Conservation (phyloP, 2,888 invertebrate genomes). For the Tenthredo mesomela region DNA sequence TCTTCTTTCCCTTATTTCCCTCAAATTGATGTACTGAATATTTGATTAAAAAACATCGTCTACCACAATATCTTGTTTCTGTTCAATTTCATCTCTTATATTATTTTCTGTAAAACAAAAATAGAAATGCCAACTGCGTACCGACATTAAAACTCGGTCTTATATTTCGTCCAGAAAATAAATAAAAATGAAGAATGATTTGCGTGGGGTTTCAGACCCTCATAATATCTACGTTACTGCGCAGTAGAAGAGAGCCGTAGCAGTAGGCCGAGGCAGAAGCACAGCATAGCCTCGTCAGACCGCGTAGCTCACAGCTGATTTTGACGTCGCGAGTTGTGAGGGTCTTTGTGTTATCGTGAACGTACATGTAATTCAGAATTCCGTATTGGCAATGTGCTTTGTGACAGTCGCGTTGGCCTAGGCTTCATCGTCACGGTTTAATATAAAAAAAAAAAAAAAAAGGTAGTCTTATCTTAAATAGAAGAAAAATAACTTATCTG, state of each 20-base stretch:
- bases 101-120: not conserved
- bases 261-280: slow-evolving; percentile 53
- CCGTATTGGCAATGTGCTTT: slow-evolving; percentile 16
- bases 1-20: not conserved
- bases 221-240: slow-evolving; percentile 54
- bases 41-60: not conserved
- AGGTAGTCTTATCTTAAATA: not conserved
- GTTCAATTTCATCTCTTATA: not conserved
- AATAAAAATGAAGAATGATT: not conserved
- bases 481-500: too few species aligned
- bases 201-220: not conserved
- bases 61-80: not conserved
- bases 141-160: not conserved
- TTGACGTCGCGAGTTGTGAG: slow-evolving; percentile 56
- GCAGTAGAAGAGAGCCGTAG: slow-evolving; percentile 50
- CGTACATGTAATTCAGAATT: slow-evolving; percentile 22
- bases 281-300: slow-evolving; percentile 54
- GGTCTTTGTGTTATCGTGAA: slow-evolving; percentile 38
- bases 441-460: too few species aligned
- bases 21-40: not conserved
- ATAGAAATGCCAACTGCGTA: not conserved
- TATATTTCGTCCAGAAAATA: not conserved
- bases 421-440: slow-evolving; percentile 19
- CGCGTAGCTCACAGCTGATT: slow-evolving; percentile 61
- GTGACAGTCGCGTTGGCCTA: slow-evolving; percentile 43